phyloP scores from a whole-genome alignment of 2,888 invertebrate genomes.

The Deilephila porcellus region DNA sequence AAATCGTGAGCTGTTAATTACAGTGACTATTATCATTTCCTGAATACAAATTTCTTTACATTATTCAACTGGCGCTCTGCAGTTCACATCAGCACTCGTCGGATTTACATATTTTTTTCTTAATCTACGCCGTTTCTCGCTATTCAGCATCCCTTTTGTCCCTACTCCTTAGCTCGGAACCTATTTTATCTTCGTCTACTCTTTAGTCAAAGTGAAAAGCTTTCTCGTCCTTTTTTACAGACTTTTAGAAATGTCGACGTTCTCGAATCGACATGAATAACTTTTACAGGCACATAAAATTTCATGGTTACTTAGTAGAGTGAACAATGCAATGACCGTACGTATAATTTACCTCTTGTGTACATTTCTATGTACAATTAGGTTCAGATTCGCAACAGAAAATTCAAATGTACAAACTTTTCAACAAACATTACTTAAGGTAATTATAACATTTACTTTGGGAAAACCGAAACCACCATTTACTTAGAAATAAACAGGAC shows the following conservation, averaged over 20 bases:
- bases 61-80: conserved; percentile 49
- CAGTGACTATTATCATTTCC: not conserved
- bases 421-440: not conserved
- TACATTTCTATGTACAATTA: too few species aligned
- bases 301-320: conserved; percentile 1
- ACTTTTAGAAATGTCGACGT: conserved; percentile 18
- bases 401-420: not conserved
- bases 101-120: conserved; percentile 43
- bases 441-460: not conserved
- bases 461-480: not conserved
- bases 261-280: conserved; percentile 16
- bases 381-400: not conserved
- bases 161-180: conserved; percentile 48
- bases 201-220: conserved; percentile 49
- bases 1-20: not conserved
- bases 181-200: conserved; percentile 53
- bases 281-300: conserved; percentile 18
- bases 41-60: conserved; percentile 12
- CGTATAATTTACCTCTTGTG: too few species aligned
- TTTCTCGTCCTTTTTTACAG: conserved; percentile 34
- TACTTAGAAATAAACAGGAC: not conserved
- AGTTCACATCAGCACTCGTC: conserved; percentile 49
- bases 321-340: not conserved
- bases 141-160: conserved; percentile 49
- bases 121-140: conserved; percentile 44